A percentile compares a stretch with the other conserved stretches of the same genome.
Conservation (phyloP, 2,113 vertebrate species). For the Paracanthobrama guichenoti region DNA sequence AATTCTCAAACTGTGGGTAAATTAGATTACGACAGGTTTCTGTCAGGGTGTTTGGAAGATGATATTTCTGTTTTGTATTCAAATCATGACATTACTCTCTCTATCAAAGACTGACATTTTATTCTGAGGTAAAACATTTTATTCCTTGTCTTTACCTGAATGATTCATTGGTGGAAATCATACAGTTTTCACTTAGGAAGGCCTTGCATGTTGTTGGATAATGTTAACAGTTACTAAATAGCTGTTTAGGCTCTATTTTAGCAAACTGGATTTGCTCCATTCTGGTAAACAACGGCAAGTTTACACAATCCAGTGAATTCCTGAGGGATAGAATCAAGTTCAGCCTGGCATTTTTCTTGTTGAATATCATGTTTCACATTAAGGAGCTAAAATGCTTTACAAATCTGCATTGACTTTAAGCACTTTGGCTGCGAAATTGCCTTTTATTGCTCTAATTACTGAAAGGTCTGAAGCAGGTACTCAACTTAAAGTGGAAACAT, state of each 20-base stretch:
- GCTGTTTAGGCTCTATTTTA: neutral
- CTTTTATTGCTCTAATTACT: neutral
- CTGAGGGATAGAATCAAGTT: neutral
- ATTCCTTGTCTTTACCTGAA: neutral
- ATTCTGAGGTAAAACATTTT: neutral
- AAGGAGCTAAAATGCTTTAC: neutral
- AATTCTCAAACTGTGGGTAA: conserved; percentile 48
- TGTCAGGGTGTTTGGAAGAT: neutral
- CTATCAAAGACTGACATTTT: neutral
- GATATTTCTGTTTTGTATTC: neutral
- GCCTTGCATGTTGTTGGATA: neutral
- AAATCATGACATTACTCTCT: neutral
- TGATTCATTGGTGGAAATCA: neutral
- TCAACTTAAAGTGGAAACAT: conserved; percentile 1
- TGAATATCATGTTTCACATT: neutral
- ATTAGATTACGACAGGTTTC: conserved; percentile 26
- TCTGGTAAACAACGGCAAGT: neutral
- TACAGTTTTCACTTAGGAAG: neutral
- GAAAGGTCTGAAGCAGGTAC: conserved; percentile 23
- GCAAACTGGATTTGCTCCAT: neutral
- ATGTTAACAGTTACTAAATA: neutral
- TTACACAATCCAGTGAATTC: neutral
- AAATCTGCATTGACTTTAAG: conserved; percentile 9
- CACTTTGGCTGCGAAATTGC: conserved; percentile 10
- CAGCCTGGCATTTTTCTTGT: neutral